Base-by-base conservation (phyloP, 2,888 invertebrate species). In the Lasioglossum lativentre region DNA sequence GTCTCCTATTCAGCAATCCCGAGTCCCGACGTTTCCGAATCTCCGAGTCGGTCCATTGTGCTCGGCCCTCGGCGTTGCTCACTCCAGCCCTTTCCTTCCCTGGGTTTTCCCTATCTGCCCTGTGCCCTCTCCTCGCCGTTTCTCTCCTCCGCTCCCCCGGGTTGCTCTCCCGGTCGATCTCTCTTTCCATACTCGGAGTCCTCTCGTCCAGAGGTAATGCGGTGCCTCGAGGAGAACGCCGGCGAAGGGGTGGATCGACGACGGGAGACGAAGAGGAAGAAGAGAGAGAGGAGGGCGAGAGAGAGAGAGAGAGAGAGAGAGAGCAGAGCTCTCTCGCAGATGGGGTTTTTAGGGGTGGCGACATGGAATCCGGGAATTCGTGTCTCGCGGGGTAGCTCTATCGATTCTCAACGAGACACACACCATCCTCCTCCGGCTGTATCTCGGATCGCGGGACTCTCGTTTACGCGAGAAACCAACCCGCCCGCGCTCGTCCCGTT, bases 1-100 rank as follows among this genome's bases (percentile, higher is more conserved):
- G 94, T 94, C 93, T 94, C 92, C 93, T 90, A 94, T 94, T 94
- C 92, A 94, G 89, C 52, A 87, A 86, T 87, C 87, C 90, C 86
- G 90, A 91, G 86, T 90, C 93, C 91, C 94, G 93, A 94, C 94
- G 93, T 94, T 94, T 94, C 94, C 94, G 94, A 94, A 92, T 94
- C 94, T 93, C 93, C 88, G 91, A 90, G 92, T 92, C 89, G 89
- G 87, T 88, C 90, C 90, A 93, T 93, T 93, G 93, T 93, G 91
- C 89, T 90, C 88, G 87, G 89, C 90, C 89, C 89, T 92, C 73
- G n/a, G 68, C 85, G 88, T 87, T 78, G 68, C 90, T 80, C 85
- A 70, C 82, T 82, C 83, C 82, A 71, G 74, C 84, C 72, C 89
- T 82, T 77, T 80, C 82, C 78, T 78, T 74, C 83, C 74, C 84